Conservation (phyloP, 2,888 invertebrate genomes). For the Chymomyza caudatula region DNA sequence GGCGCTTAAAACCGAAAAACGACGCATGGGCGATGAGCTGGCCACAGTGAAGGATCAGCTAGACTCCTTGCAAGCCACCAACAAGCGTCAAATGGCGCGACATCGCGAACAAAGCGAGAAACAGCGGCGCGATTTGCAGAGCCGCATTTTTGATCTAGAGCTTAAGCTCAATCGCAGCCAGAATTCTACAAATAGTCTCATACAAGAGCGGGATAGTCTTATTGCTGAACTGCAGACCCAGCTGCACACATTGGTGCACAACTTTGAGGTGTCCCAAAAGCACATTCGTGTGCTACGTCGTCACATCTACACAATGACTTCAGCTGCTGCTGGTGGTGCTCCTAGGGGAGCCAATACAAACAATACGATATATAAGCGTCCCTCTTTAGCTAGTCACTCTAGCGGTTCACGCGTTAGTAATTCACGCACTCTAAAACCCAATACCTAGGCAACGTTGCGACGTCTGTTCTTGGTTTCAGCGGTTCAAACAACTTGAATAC, state of each 20-base stretch:
- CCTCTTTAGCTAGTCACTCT: slow-evolving; percentile 21
- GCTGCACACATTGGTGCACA: slow-evolving; percentile 73
- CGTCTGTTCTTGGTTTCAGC: not conserved
- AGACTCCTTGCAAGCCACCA: slow-evolving; percentile 62
- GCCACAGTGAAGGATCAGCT: slow-evolving; percentile 63
- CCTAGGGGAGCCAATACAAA: not conserved
- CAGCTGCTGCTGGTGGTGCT: slow-evolving; percentile 13
- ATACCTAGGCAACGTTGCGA: slow-evolving; percentile 7
- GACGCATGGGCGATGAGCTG: slow-evolving; percentile 64
- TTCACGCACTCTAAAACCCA: slow-evolving; percentile 39
- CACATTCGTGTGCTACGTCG: slow-evolving; percentile 75
- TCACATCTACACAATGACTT: slow-evolving; percentile 73
- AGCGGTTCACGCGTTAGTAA: slow-evolving; percentile 29
- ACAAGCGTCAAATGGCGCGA: slow-evolving; percentile 69
- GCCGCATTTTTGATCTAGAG: slow-evolving; percentile 75
- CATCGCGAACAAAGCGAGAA: slow-evolving; percentile 75
- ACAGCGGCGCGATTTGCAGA: slow-evolving; percentile 73
- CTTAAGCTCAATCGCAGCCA: slow-evolving; percentile 75
- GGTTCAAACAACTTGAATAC: slow-evolving; percentile 48
- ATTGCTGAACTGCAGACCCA: slow-evolving; percentile 76
- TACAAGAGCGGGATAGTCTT: slow-evolving; percentile 75
- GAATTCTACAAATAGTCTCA: slow-evolving; percentile 70
- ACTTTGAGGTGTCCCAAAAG: slow-evolving; percentile 77
- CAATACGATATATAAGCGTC: not conserved
- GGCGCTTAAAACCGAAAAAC: slow-evolving; percentile 71